A percentile compares a stretch with the other conserved stretches of the same genome.
These are phyloP conservation scores for Chaenogobius annularis DNA, from an alignment of 2,113 vertebrate genomes.

Conservation along the genomic window DNA sequence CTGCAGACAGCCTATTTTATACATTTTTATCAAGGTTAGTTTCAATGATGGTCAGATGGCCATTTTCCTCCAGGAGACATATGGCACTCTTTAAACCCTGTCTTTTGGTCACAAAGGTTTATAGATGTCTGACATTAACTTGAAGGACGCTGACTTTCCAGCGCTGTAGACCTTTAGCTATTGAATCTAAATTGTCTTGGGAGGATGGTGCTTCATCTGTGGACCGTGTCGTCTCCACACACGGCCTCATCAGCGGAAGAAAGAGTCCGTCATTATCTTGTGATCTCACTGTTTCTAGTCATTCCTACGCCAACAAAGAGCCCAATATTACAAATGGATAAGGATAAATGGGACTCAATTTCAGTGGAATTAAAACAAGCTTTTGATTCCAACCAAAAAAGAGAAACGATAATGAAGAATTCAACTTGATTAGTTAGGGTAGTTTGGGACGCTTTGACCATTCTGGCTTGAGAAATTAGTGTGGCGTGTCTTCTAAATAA, in stretches of 20 bases:
- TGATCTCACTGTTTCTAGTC: conserved; percentile 56
- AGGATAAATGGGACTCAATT: conserved; percentile 66
- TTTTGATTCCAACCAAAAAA: conserved; percentile 45
- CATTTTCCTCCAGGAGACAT: conserved; percentile 48
- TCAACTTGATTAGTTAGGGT: conserved; percentile 56
- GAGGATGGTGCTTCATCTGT: conserved; percentile 72
- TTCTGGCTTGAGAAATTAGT: conserved; percentile 31
- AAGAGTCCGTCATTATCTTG: conserved; percentile 64
- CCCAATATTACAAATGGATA: conserved; percentile 48
- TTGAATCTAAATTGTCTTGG: conserved; percentile 61
- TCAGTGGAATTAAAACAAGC: conserved; percentile 53
- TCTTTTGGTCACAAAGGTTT: conserved; percentile 64
- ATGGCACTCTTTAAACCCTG: conserved; percentile 45
- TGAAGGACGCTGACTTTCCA: conserved; percentile 57
- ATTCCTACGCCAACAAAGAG: conserved; percentile 62
- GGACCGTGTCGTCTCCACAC: conserved; percentile 71
- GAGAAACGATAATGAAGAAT: conserved; percentile 33
- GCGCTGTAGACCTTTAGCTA: conserved; percentile 57
- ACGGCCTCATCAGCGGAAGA: conserved; percentile 72
- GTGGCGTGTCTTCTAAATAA: conserved; percentile 31
- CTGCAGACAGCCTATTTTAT: not conserved
- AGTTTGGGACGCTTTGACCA: conserved; percentile 35
- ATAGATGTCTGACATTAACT: conserved; percentile 54
- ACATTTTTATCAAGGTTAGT: conserved; percentile 20
- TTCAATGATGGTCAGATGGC: conserved; percentile 34